Percentiles rank a stretch among this genome's conserved stretches.
Evolutionary conservation across 2,888 invertebrate species (phyloP).

Genomic region (Stenchaetothrips biformis): DNA sequence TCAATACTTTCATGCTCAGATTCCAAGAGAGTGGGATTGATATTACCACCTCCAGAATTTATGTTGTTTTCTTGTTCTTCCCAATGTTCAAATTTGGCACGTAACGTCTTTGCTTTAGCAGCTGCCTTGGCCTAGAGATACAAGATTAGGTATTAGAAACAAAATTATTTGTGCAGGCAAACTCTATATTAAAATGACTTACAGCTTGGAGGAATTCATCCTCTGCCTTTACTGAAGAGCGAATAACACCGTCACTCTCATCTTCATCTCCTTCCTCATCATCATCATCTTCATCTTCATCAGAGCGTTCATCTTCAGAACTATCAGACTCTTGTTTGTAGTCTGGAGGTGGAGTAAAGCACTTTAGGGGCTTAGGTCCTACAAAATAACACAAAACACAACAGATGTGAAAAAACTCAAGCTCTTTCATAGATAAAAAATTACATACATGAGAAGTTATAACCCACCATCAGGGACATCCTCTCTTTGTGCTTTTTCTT

Average conservation of each 20-base stretch:
- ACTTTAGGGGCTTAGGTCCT: conserved; percentile 77
- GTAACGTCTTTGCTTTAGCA: conserved; percentile 75
- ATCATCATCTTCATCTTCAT: conserved; percentile 47
- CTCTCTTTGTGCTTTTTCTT: conserved; percentile 58
- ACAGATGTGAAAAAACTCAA: background rate
- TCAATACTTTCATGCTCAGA: conserved; percentile 65
- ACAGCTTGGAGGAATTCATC: conserved; percentile 69
- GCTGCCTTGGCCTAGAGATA: conserved; percentile 60
- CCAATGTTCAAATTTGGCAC: conserved; percentile 87
- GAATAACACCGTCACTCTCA: conserved; percentile 42
- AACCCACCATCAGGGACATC: conserved; percentile 50
- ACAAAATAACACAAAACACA: conserved; percentile 29
- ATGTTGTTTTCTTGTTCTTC: conserved; percentile 55
- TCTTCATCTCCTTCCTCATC: conserved; percentile 49
- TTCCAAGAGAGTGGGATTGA: conserved; percentile 47
- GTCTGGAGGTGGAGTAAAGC: conserved; percentile 86
- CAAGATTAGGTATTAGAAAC: background rate
- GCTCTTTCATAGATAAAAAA: background rate
- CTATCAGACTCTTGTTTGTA: conserved; percentile 45
- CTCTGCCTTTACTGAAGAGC: conserved; percentile 52
- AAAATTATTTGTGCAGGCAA: background rate
- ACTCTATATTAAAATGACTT: conserved; percentile 24
- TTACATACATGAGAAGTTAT: background rate
- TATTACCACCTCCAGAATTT: conserved; percentile 47
- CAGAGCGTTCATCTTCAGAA: conserved; percentile 46